phyloP scores from a whole-genome alignment of 2,888 invertebrate genomes.

The Ormyrus thymus region DNA sequence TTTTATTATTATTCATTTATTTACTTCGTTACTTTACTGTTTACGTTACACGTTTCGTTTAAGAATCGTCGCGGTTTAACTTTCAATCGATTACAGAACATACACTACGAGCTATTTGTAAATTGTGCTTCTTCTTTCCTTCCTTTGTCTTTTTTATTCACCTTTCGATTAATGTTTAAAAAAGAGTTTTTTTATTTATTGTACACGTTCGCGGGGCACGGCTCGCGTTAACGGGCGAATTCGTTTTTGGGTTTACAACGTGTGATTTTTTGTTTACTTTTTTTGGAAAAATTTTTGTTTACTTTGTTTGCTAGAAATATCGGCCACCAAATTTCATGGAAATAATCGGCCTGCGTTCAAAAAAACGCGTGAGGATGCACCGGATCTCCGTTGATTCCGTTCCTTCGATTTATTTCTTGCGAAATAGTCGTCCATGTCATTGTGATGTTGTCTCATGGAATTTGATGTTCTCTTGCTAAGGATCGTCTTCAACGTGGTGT shows the following conservation, averaged over 20 bases:
- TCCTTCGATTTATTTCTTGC: constrained; percentile 1
- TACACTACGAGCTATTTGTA: constrained; percentile 75
- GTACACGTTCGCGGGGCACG: constrained; percentile 72
- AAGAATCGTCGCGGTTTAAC: constrained; percentile 64
- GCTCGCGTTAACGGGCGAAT: constrained; percentile 67
- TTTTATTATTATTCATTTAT: constrained; percentile 55
- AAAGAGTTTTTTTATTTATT: constrained; percentile 64
- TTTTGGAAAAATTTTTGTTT: constrained; percentile 33
- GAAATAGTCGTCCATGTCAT: constrained; percentile 9
- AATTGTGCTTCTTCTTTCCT: constrained; percentile 59
- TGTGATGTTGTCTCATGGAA: neutral
- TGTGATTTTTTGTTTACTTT: constrained; percentile 33
- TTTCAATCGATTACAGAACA: constrained; percentile 75
- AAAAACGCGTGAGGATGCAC: constrained; percentile 50
- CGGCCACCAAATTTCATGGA: constrained; percentile 27
- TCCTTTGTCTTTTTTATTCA: constrained; percentile 56
- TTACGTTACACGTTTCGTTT: constrained; percentile 54
- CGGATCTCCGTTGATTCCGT: constrained; percentile 21
- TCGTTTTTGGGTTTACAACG: constrained; percentile 45
- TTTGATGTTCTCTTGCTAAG: constrained; percentile 14
- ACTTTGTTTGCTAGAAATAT: constrained; percentile 25
- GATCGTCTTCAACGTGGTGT: constrained; percentile 30
- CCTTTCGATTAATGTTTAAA: constrained; percentile 62
- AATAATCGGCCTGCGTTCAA: constrained; percentile 37
- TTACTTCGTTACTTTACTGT: constrained; percentile 57